phyloP scores from a whole-genome alignment of 2,797 vertebrate species.

The Gadopsis bispinosus region DNA sequence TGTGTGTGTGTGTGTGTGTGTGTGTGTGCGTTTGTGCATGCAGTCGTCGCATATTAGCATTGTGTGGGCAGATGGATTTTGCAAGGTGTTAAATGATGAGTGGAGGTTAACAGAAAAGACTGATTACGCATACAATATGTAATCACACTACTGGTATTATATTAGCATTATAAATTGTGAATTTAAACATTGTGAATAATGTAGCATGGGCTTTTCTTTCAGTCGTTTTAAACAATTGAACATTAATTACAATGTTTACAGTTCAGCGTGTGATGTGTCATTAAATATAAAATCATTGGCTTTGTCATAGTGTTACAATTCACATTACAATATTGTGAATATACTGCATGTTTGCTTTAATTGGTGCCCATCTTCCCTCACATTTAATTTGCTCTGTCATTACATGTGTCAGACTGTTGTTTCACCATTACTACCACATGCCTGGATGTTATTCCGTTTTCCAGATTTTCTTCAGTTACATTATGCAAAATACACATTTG shows the following conservation, averaged over 20 bases:
- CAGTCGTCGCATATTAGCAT: neutral
- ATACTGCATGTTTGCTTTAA: neutral
- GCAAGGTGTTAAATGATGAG: constrained; percentile 34
- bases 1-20: neutral
- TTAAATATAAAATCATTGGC: neutral
- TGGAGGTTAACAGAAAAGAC: constrained; percentile 4
- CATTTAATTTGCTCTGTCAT: neutral
- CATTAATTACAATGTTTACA: neutral
- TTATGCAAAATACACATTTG: neutral
- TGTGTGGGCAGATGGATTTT: constrained; percentile 20
- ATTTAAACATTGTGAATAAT: neutral
- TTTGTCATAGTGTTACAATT: neutral
- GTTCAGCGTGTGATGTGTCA: neutral
- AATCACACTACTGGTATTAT: neutral
- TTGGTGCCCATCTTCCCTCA: neutral
- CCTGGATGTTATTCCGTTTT: neutral
- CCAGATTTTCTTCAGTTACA: neutral
- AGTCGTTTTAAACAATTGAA: neutral
- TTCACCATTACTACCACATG: neutral
- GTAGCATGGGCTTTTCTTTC: neutral
- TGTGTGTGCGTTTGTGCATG: neutral
- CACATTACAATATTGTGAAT: neutral
- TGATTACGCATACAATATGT: neutral
- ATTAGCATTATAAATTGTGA: neutral
- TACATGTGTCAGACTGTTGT: neutral